phyloP scores from a whole-genome alignment of 2,888 invertebrate species.

The Slavum lentiscoides region DNA sequence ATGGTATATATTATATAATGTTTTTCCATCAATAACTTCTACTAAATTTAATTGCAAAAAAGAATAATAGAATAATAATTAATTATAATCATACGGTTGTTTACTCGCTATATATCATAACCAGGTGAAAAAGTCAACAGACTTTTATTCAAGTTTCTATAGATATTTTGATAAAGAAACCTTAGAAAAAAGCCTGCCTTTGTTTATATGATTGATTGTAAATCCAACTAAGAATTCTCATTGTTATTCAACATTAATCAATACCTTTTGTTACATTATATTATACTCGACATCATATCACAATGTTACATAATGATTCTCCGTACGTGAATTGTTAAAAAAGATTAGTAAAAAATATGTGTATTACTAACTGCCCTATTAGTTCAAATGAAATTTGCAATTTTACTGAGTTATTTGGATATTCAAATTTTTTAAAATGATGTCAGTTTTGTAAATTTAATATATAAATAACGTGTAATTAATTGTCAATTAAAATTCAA shows the following conservation, averaged over 20 bases:
- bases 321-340: background rate
- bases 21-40: background rate
- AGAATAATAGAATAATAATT: slow-evolving; percentile 12
- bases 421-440: no score
- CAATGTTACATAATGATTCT: background rate
- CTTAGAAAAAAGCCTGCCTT: slow-evolving; percentile 8
- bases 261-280: slow-evolving; percentile 38
- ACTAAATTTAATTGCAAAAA: slow-evolving; percentile 24
- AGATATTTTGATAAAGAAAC: slow-evolving; percentile 11
- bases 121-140: slow-evolving; percentile 38
- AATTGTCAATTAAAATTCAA: background rate
- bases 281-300: background rate
- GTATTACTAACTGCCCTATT: background rate
- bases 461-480: background rate
- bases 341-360: background rate
- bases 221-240: slow-evolving; percentile 23
- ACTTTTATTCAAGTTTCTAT: slow-evolving; percentile 16
- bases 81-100: background rate
- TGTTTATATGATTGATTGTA: slow-evolving; percentile 48
- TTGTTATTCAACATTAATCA: slow-evolving; percentile 31
- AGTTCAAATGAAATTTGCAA: no score
- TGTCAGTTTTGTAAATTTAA: no score
- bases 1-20: no score
- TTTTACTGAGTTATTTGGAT: no score
- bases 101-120: slow-evolving; percentile 3